Evolutionary conservation across 2,888 invertebrate genomes (phyloP), one percentile per base, ranked within the genome.

Genomic region (Drosophila merina): DNA sequence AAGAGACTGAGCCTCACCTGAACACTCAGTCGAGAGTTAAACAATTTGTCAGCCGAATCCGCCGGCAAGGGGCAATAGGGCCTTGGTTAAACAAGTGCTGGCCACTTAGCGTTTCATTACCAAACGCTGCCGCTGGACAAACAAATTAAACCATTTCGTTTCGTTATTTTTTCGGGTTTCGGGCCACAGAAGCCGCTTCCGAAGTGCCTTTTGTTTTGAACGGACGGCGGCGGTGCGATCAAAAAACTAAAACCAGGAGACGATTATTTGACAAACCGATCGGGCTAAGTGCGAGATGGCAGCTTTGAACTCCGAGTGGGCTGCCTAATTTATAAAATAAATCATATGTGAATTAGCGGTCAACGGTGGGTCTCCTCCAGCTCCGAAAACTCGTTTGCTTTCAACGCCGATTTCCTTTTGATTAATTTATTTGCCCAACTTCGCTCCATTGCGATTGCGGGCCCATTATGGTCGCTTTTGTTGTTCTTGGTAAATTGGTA

Each of bases 101-200:
- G 79, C 83, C 84, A 84, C 84, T 84, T 84, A 84, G 88, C 86
- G 77, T 76, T 72, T 85, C 88, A 79, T 88, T 84, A 79, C 83
- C 86, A 82, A 86, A 58, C 86, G 82, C 69, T 71, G 83, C 80
- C 83, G 79, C 86, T 74, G 75, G 38, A 49, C 69, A 85, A 85
- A 85, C 88, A 85, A 85, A 85, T 85, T 85, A 88, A 85, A 80
- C 76, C 75, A 75, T 75, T 86, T 80, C 75, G 83, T 20, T 26
- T 42, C 45, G 36, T 38, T 40, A 68, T 76, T 79, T 40, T 72
- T 76, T 79, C 44, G 31, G 45, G 52, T 44, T 67, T 40, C 69
- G 74, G 68, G 75, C 80, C 77, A 80, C 84, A 85, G 84, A 85
- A 85, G 84, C 88, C 83, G 84, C 84, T 85, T 88, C 84, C 88